phyloP scores from a whole-genome alignment of 1,140 invertebrate genomes.

The Neelides sp. region DNA sequence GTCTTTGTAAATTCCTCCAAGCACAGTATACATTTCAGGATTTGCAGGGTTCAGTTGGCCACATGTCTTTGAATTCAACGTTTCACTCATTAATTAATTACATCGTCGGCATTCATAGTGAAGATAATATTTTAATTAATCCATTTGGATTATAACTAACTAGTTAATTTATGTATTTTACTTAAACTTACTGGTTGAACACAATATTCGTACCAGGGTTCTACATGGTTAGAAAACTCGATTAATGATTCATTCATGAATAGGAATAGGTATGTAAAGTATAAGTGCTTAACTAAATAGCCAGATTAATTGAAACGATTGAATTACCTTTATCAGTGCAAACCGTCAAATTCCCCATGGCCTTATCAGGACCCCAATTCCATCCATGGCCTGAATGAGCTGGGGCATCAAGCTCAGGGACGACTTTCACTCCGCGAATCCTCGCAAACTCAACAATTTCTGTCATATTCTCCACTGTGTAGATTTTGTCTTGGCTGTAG shows the following conservation, averaged over 20 bases:
- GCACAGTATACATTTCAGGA: slow-evolving; percentile 55
- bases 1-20: slow-evolving; percentile 55
- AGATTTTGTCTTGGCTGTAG: background rate
- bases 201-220: slow-evolving; percentile 49
- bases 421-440: slow-evolving; percentile 23
- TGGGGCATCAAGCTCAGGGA: slow-evolving; percentile 38
- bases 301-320: background rate
- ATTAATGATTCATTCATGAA: too few relatives aligned
- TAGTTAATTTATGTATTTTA: too few relatives aligned
- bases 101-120: too few relatives aligned
- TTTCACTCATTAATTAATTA: too few relatives aligned
- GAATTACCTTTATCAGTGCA: background rate
- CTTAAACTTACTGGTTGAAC: slow-evolving; percentile 49
- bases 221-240: slow-evolving; percentile 44
- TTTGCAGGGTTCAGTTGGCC: slow-evolving; percentile 69
- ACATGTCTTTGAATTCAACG: too few relatives aligned
- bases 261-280: background rate
- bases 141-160: too few relatives aligned
- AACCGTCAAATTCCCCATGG: slow-evolving; percentile 33
- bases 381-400: slow-evolving; percentile 74
- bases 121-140: too few relatives aligned
- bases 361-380: slow-evolving; percentile 52
- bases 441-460: slow-evolving; percentile 10
- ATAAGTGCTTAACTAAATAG: background rate
- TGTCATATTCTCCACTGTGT: background rate